Percentiles rank a stretch among this genome's conserved stretches.
These are phyloP conservation scores for Phengaris alcon DNA, from an alignment of 2,888 invertebrate species.

Conservation along the genomic window DNA sequence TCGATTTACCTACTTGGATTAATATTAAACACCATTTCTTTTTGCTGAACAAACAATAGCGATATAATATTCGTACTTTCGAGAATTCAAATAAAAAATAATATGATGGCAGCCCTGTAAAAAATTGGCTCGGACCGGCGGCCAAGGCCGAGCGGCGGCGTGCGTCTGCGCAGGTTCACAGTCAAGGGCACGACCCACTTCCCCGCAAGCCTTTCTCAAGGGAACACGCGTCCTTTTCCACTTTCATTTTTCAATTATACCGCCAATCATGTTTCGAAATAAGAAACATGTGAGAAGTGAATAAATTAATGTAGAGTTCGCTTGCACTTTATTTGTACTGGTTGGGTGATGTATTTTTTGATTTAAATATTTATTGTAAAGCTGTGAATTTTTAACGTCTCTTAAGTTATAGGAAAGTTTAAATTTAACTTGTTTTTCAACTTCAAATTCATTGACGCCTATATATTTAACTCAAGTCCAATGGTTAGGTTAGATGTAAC, in stretches of 20 bases:
- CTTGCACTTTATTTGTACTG: not conserved
- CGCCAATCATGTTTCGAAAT: constrained; percentile 21
- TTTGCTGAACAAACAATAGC: constrained; percentile 18
- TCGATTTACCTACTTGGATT: not conserved
- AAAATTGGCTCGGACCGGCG: constrained; percentile 41
- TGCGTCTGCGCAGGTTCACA: constrained; percentile 42
- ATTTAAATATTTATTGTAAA: not conserved
- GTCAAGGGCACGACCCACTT: constrained; percentile 70
- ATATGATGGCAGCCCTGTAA: constrained; percentile 29
- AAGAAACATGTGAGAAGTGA: constrained; percentile 5
- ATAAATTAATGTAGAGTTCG: not conserved
- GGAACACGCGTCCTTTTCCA: constrained; percentile 47
- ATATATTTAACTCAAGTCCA: too few relatives aligned
- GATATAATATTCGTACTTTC: constrained; percentile 24
- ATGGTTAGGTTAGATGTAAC: too few relatives aligned
- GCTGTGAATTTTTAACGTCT: not conserved
- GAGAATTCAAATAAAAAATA: constrained; percentile 22
- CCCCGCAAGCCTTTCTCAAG: constrained; percentile 54
- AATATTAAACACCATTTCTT: constrained; percentile 13
- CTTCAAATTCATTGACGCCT: too few relatives aligned
- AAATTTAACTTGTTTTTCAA: too few relatives aligned
- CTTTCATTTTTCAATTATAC: constrained; percentile 31
- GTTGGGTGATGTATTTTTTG: not conserved
- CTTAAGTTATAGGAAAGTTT: too few relatives aligned
- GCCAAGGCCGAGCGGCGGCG: constrained; percentile 43